A percentile compares a stretch with the other conserved stretches of the same genome.
These are phyloP conservation scores for Ypsolopha sequella DNA, from an alignment of 2,888 invertebrate species.

Conservation along the genomic window DNA sequence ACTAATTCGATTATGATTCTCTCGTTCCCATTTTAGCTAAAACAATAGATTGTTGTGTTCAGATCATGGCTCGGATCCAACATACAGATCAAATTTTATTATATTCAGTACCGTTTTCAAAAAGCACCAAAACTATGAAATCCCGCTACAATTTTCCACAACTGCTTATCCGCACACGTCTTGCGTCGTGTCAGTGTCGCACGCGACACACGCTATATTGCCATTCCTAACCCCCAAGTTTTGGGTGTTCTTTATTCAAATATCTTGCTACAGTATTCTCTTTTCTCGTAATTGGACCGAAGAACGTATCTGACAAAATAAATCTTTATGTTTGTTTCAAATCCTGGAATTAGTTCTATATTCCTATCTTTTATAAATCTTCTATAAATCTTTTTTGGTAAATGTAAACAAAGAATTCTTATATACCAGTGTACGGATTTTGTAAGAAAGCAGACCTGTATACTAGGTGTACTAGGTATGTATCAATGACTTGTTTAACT, in stretches of 20 bases:
- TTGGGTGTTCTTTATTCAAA: slow-evolving; percentile 32
- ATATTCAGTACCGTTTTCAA: background rate
- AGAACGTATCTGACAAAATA: background rate
- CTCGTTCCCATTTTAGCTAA: background rate
- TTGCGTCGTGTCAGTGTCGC: slow-evolving; percentile 58
- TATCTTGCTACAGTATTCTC: slow-evolving; percentile 4
- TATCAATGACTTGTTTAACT: too few species aligned
- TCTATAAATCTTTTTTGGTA: too few species aligned
- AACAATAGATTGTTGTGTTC: too few species aligned
- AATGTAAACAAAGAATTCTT: too few species aligned
- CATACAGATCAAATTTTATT: background rate
- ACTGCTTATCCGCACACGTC: slow-evolving; percentile 54
- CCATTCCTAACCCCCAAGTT: slow-evolving; percentile 31
- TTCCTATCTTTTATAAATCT: too few species aligned
- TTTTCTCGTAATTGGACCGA: slow-evolving; percentile 8
- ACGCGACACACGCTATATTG: slow-evolving; percentile 23
- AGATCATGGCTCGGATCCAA: too few species aligned
- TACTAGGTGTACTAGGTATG: too few species aligned
- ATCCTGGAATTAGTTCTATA: background rate
- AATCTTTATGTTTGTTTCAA: background rate
- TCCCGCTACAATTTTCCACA: slow-evolving; percentile 25
- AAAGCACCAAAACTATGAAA: slow-evolving; percentile 32
- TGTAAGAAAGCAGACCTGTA: too few species aligned
- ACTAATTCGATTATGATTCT: background rate
- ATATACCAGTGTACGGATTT: too few species aligned